These are phyloP conservation scores for Stramonita haemastoma DNA, from an alignment of 2,888 invertebrate genomes.

Conservation along the genomic window DNA sequence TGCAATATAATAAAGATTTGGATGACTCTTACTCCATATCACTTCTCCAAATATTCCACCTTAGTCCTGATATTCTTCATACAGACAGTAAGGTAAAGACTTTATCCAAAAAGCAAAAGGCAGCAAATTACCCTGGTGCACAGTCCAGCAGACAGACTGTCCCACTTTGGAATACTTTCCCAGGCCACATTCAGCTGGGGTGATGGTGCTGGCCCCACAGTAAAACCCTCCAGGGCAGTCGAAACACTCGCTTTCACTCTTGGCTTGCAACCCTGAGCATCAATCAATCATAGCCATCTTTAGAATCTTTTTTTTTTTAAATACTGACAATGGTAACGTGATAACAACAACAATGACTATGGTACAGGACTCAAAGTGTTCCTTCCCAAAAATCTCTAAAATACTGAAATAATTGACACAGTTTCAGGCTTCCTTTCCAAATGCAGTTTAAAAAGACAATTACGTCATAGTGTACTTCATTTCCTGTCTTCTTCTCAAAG, in stretches of 20 bases:
- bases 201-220: conserved; percentile 63
- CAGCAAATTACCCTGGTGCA: conserved; percentile 67
- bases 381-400: no score
- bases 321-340: background rate
- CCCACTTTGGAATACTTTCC: conserved; percentile 68
- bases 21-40: no score
- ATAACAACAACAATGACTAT: background rate
- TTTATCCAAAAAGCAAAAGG: background rate
- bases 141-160: conserved; percentile 63
- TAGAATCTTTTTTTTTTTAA: background rate
- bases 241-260: conserved; percentile 70
- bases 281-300: background rate
- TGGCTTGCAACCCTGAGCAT: conserved; percentile 65
- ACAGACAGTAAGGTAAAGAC: background rate
- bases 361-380: background rate
- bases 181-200: conserved; percentile 64
- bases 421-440: no score
- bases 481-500: no score
- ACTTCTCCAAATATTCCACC: background rate
- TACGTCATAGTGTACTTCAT: no score
- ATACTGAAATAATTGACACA: no score
- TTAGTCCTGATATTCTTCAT: background rate
- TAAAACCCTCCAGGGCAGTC: conserved; percentile 71
- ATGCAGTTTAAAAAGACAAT: no score
- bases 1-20: no score